These are phyloP conservation scores for Drosophila histrio DNA, from an alignment of 2,888 invertebrate species.

Conservation along the genomic window DNA sequence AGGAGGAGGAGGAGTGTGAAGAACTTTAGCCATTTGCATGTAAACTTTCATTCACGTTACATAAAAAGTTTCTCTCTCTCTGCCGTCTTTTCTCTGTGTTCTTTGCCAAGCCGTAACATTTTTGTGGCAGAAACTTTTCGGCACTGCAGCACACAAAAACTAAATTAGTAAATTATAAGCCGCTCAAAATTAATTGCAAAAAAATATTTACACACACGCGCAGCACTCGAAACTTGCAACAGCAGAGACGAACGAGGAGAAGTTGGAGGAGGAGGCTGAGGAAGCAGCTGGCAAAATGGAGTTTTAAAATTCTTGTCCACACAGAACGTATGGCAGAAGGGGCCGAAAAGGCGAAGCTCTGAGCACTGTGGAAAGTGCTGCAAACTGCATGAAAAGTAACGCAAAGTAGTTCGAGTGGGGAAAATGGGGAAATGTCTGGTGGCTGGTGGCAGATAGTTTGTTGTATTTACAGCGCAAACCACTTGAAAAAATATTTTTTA, in stretches of 20 bases:
- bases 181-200: conserved; percentile 81
- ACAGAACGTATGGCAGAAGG: conserved; percentile 13
- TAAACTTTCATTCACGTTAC: conserved; percentile 46
- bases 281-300: conserved; percentile 66
- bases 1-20: conserved; percentile 5
- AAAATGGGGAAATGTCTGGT: conserved; percentile 27
- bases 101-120: conserved; percentile 63
- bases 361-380: conserved; percentile 36
- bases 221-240: conserved; percentile 62
- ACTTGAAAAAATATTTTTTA: conserved; percentile 81
- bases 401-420: conserved; percentile 38
- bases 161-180: conserved; percentile 80
- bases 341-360: background rate
- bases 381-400: conserved; percentile 56
- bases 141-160: conserved; percentile 51
- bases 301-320: conserved; percentile 73
- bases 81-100: conserved; percentile 11
- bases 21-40: conserved; percentile 53
- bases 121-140: conserved; percentile 61
- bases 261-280: background rate
- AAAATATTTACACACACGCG: conserved; percentile 78
- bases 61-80: conserved; percentile 15
- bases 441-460: conserved; percentile 61
- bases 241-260: background rate
- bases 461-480: conserved; percentile 79